Evolutionary conservation across 2,797 vertebrate species (phyloP).

Genomic region (Malurus splendens): DNA sequence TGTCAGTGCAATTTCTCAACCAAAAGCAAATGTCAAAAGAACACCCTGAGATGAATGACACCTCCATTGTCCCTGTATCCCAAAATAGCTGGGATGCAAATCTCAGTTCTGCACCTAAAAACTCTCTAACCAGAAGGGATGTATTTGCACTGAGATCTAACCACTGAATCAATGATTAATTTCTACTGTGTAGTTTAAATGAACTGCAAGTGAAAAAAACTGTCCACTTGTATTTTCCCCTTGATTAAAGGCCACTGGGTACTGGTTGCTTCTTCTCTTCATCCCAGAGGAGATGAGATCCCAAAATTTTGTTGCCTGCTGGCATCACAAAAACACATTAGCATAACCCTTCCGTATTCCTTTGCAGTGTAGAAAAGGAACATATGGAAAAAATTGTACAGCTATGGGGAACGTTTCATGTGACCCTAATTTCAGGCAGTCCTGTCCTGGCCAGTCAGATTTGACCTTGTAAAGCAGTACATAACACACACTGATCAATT

Average conservation of each 20-base stretch:
- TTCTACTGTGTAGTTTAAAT: not conserved
- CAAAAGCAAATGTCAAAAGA: not conserved
- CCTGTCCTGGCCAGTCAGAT: not conserved
- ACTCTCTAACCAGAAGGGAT: not conserved
- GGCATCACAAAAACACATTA: not conserved
- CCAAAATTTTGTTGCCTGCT: not conserved
- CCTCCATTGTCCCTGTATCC: fast-evolving
- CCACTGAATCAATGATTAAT: not conserved
- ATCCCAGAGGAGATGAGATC: not conserved
- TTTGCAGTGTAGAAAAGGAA: not conserved
- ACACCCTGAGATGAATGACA: not conserved
- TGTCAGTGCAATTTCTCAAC: not conserved
- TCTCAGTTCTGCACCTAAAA: not conserved
- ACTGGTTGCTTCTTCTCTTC: not conserved
- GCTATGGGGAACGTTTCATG: fast-evolving
- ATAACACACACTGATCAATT: not conserved
- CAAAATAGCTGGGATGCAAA: not conserved
- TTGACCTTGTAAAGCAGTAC: not conserved
- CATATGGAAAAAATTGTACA: not conserved
- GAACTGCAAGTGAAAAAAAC: not conserved
- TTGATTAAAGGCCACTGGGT: not conserved
- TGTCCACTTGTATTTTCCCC: not conserved
- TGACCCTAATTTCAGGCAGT: not conserved
- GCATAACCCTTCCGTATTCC: not conserved
- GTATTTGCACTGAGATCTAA: not conserved